Evolutionary conservation across 2,888 invertebrate species (phyloP).

Genomic region (Dicyrtomina minuta): DNA sequence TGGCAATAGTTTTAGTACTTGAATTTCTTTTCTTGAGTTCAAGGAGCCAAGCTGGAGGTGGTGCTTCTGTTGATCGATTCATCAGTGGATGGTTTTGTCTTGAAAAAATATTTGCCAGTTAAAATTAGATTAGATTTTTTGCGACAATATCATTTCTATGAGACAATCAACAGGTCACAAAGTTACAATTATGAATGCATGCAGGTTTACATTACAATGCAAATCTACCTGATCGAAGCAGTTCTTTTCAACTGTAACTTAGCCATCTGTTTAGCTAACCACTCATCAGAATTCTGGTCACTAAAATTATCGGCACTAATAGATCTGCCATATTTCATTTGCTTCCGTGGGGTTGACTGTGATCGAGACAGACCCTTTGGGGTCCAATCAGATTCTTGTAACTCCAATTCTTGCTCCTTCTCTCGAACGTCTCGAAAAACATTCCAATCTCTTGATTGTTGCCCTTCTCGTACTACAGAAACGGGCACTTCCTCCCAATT

Average conservation of each 20-base stretch:
- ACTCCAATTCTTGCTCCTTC: conserved; percentile 3
- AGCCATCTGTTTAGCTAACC: conserved; percentile 52
- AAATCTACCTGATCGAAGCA: conserved; percentile 24
- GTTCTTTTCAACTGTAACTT: conserved; percentile 48
- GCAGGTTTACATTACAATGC: background rate
- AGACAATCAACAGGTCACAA: too few relatives aligned
- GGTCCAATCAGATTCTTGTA: background rate
- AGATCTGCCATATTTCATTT: conserved; percentile 20
- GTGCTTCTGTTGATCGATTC: background rate
- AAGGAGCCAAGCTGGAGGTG: conserved; percentile 22
- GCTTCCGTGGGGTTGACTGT: background rate
- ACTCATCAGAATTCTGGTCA: conserved; percentile 46
- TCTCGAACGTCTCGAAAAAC: conserved; percentile 16
- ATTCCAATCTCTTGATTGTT: conserved; percentile 20
- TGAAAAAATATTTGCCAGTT: background rate
- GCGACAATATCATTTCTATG: too few relatives aligned
- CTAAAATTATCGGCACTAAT: conserved; percentile 25
- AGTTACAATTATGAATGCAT: too few relatives aligned
- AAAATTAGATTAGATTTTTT: too few relatives aligned
- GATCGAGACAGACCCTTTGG: background rate
- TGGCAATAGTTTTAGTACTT: background rate
- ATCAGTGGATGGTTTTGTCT: conserved; percentile 27
- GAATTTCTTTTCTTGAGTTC: conserved; percentile 29
- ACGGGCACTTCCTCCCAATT: background rate
- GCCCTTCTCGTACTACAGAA: background rate